Evolutionary conservation across 2,888 invertebrate genomes (phyloP).

Genomic region (Euphydryas editha): DNA sequence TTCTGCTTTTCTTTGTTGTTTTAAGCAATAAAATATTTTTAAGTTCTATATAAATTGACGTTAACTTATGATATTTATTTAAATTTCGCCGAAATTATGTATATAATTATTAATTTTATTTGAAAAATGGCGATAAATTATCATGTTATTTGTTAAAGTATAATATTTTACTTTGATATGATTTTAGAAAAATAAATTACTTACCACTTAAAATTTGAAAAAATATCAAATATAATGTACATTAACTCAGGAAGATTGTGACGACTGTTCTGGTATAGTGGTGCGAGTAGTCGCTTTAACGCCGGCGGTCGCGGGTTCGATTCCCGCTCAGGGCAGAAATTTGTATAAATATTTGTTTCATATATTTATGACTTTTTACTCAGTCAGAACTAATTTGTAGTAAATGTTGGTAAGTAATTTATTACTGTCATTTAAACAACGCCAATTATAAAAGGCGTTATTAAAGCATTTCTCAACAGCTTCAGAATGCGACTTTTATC

Average conservation of each 20-base stretch:
- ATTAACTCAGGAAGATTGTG: too few species aligned
- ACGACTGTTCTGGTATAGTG: too few species aligned
- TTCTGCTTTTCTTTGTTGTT: neutral
- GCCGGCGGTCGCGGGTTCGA: too few species aligned
- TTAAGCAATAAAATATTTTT: conserved; percentile 1
- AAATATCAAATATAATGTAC: too few species aligned
- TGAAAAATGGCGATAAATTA: neutral
- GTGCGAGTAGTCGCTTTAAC: too few species aligned
- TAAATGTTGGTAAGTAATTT: neutral
- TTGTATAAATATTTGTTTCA: too few species aligned
- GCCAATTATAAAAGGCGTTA: neutral
- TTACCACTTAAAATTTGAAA: too few species aligned
- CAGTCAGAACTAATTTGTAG: too few species aligned
- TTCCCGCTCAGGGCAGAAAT: too few species aligned
- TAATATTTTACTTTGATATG: neutral
- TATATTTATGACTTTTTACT: too few species aligned
- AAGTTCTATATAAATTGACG: conserved; percentile 2
- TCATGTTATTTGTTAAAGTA: neutral
- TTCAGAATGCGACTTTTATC: conserved; percentile 10
- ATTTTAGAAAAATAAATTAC: too few species aligned
- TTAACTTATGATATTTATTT: conserved; percentile 1
- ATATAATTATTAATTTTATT: neutral
- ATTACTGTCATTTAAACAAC: neutral
- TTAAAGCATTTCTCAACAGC: neutral
- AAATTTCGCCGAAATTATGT: neutral